Evolutionary conservation across 2,888 invertebrate genomes (phyloP).

Genomic region (Rhagonycha lutea): DNA sequence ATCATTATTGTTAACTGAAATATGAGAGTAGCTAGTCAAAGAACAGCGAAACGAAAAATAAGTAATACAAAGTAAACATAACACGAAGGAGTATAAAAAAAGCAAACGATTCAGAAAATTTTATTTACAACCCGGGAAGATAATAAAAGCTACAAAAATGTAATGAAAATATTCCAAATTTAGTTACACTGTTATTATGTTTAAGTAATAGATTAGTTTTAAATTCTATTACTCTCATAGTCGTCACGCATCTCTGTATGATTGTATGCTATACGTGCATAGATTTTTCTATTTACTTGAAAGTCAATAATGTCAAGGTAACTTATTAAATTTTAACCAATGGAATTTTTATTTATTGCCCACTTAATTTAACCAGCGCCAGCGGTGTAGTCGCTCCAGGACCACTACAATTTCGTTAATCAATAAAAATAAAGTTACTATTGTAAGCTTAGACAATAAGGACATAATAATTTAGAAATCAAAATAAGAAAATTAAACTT

Average conservation of each 20-base stretch:
- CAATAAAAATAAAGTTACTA: neutral
- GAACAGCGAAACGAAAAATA: too few relatives aligned
- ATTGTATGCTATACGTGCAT: too few relatives aligned
- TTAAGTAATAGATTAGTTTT: neutral
- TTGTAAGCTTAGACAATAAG: neutral
- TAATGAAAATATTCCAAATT: neutral
- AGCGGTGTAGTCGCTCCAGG: neutral
- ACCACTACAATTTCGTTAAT: neutral
- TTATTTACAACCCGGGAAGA: neutral
- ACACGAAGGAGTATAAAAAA: neutral
- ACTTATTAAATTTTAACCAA: neutral
- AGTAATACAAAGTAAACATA: neutral
- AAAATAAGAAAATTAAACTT: neutral
- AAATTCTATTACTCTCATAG: neutral
- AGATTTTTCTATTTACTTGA: neutral
- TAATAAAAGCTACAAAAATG: neutral
- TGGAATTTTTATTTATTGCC: neutral
- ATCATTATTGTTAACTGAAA: too few relatives aligned
- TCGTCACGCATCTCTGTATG: neutral
- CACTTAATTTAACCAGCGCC: neutral
- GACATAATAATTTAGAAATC: neutral
- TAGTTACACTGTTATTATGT: neutral
- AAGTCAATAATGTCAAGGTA: neutral
- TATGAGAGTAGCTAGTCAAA: too few relatives aligned
- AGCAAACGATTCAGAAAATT: neutral